Percentiles rank a stretch among this genome's conserved stretches.
These are phyloP conservation scores for Procavia capensis DNA, from an alignment of 2,113 vertebrate genomes.

Conservation along the genomic window DNA sequence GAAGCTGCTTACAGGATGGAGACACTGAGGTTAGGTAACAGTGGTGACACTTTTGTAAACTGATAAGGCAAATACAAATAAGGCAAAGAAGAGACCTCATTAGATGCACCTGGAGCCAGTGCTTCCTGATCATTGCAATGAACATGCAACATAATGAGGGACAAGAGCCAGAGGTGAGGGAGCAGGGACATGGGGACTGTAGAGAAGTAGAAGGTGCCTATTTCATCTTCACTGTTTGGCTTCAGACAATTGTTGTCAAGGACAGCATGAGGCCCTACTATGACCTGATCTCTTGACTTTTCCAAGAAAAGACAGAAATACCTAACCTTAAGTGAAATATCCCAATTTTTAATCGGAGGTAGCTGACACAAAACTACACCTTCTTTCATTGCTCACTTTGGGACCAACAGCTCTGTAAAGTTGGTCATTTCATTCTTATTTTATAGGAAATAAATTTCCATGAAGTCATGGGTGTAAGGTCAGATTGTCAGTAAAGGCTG, in stretches of 20 bases:
- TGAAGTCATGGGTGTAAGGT: not conserved
- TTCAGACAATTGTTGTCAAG: not conserved
- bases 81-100: not conserved
- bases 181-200: fast-evolving
- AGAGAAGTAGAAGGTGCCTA: fast-evolving
- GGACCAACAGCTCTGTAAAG: not conserved
- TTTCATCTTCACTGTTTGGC: not conserved
- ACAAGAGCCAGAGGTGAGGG: not conserved
- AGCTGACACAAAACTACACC: not conserved
- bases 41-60: not conserved
- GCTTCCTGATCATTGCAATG: not conserved
- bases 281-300: not conserved
- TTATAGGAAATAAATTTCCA: not conserved
- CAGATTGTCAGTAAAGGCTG: not conserved
- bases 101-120: too few species aligned
- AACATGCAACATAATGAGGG: too few species aligned
- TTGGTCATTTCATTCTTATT: not conserved
- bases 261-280: not conserved
- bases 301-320: not conserved
- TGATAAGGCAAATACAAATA: not conserved
- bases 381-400: not conserved
- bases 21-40: not conserved
- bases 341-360: not conserved
- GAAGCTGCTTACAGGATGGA: not conserved
- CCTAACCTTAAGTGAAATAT: not conserved